Percentiles rank a stretch among this genome's conserved stretches.
phyloP scores from a whole-genome alignment of 2,888 invertebrate genomes.

The Synergus laeviventris region DNA sequence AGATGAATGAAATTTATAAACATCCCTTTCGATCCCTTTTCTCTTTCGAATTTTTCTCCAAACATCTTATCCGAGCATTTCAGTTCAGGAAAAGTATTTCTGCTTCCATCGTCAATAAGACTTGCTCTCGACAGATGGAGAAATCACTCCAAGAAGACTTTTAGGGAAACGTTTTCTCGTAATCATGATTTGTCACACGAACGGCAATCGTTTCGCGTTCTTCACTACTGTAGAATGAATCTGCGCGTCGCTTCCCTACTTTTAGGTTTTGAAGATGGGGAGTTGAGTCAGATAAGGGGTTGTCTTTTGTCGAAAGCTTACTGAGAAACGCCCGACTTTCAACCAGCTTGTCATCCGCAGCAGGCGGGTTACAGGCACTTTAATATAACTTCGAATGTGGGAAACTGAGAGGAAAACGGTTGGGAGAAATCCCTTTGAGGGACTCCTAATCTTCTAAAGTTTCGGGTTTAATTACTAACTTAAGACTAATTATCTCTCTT shows the following conservation, averaged over 20 bases:
- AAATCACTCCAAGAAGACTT: constrained; percentile 12
- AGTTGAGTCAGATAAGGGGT: constrained; percentile 11
- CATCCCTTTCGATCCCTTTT: background rate
- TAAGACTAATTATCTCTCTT: background rate
- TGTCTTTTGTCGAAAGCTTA: constrained; percentile 33
- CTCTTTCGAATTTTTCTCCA: background rate
- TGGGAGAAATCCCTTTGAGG: background rate
- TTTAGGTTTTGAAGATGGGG: background rate
- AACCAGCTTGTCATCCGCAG: constrained; percentile 32
- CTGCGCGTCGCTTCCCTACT: background rate
- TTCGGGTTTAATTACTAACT: background rate
- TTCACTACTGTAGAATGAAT: constrained; percentile 7
- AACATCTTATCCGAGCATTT: background rate
- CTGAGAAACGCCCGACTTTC: constrained; percentile 18
- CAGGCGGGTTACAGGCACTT: constrained; percentile 31
- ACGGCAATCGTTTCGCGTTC: constrained; percentile 14
- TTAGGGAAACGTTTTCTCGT: constrained; percentile 11
- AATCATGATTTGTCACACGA: constrained; percentile 39
- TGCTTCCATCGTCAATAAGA: background rate
- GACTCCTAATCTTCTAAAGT: background rate
- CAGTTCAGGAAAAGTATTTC: background rate
- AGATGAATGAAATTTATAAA: background rate
- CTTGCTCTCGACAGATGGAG: constrained; percentile 16
- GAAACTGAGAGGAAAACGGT: background rate
- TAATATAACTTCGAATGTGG: constrained; percentile 27